Conservation (phyloP, 2,888 invertebrate species). For the Sesia apiformis region DNA sequence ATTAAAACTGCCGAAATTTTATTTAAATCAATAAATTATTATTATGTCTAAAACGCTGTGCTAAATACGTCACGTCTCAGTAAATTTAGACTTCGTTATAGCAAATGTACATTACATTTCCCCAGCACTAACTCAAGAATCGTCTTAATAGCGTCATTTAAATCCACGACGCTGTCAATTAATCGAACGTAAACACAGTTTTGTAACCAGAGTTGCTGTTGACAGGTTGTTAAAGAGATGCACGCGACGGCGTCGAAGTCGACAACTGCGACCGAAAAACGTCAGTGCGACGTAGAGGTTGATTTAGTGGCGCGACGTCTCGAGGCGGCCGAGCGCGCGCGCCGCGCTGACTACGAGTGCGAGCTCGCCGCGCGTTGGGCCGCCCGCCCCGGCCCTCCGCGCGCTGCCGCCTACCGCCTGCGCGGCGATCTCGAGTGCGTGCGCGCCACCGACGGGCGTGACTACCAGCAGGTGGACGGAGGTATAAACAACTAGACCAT, state of each 20-base stretch:
- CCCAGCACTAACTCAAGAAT: too few relatives aligned
- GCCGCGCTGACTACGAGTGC: conserved; percentile 17
- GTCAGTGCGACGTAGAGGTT: not conserved
- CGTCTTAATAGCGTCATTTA: too few relatives aligned
- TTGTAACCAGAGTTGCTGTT: too few relatives aligned
- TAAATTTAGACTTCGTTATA: too few relatives aligned
- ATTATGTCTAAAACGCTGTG: too few relatives aligned
- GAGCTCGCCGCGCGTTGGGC: conserved; percentile 12
- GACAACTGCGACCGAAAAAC: conserved; percentile 6
- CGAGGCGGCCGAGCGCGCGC: conserved; percentile 17
- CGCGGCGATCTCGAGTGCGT: conserved; percentile 21
- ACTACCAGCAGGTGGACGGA: conserved; percentile 9
- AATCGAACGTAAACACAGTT: too few relatives aligned
- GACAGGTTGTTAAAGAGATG: not conserved
- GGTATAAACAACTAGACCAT: too few relatives aligned
- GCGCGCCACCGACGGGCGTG: conserved; percentile 27
- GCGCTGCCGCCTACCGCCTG: conserved; percentile 10
- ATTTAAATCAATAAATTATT: too few relatives aligned
- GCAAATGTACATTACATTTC: too few relatives aligned
- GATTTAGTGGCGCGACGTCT: conserved; percentile 8
- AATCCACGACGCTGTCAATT: too few relatives aligned
- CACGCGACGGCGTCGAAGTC: not conserved
- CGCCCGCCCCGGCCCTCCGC: conserved; percentile 2
- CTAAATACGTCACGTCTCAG: too few relatives aligned
- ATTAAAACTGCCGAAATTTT: too few relatives aligned